These are phyloP conservation scores for Hypolimnas misippus DNA, from an alignment of 2,888 invertebrate genomes.

Conservation along the genomic window DNA sequence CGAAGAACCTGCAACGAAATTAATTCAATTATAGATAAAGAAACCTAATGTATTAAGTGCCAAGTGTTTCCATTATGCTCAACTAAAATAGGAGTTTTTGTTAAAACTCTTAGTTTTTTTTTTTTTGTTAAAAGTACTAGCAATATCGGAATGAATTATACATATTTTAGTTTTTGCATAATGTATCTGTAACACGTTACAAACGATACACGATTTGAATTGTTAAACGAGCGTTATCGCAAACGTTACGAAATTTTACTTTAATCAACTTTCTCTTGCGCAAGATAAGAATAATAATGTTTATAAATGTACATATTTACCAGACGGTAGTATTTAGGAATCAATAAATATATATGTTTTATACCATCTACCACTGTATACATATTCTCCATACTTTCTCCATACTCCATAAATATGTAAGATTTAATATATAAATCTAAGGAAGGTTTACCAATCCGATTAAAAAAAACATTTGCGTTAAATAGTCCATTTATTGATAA, in stretches of 20 bases:
- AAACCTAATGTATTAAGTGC: not conserved
- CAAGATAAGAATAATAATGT: conserved; percentile 2
- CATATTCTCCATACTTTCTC: too few relatives aligned
- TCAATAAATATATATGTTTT: too few relatives aligned
- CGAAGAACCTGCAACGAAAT: conserved; percentile 67
- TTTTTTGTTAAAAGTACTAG: not conserved
- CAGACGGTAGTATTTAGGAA: not conserved
- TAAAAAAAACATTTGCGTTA: too few relatives aligned
- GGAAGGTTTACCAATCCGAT: too few relatives aligned
- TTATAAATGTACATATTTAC: not conserved
- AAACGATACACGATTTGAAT: conserved; percentile 26
- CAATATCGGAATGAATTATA: not conserved
- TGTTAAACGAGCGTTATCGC: conserved; percentile 28
- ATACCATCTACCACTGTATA: too few relatives aligned
- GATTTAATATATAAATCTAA: too few relatives aligned
- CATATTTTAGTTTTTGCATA: conserved; percentile 4
- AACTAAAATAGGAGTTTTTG: too few relatives aligned
- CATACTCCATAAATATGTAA: too few relatives aligned
- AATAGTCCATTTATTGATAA: too few relatives aligned
- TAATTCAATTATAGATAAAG: not conserved
- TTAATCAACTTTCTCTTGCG: conserved; percentile 42
- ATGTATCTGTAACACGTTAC: conserved; percentile 8
- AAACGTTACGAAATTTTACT: conserved; percentile 37
- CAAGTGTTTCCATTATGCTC: not conserved
- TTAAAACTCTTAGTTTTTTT: too few relatives aligned